These are phyloP conservation scores for Elanoides forficatus DNA, from an alignment of 2,113 vertebrate genomes.

Conservation along the genomic window DNA sequence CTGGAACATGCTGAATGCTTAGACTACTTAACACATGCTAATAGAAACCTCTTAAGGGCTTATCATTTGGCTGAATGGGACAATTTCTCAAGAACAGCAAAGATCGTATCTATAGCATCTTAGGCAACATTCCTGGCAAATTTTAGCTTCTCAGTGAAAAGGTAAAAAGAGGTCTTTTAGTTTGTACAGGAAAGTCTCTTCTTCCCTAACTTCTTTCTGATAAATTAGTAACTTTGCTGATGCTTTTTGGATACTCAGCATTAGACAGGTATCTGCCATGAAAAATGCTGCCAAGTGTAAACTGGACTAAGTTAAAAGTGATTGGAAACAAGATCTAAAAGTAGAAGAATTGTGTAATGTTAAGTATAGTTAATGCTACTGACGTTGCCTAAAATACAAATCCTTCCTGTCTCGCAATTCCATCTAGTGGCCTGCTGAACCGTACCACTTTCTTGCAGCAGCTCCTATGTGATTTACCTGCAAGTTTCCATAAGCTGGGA, in stretches of 20 bases:
- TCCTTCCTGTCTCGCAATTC: not conserved
- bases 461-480: not conserved
- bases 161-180: not conserved
- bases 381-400: not conserved
- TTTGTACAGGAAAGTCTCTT: not conserved
- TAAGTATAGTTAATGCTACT: not conserved
- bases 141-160: not conserved
- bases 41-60: not conserved
- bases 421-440: not conserved
- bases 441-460: not conserved
- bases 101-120: not conserved
- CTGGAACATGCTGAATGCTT: not conserved
- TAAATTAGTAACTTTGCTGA: not conserved
- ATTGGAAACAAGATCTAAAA: not conserved
- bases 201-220: not conserved
- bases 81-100: not conserved
- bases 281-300: not conserved
- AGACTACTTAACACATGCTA: not conserved
- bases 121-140: not conserved
- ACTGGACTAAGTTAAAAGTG: not conserved
- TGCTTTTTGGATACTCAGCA: not conserved
- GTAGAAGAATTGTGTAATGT: not conserved
- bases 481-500: not conserved
- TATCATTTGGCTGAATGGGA: not conserved
- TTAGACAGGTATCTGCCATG: not conserved